Evolutionary conservation across 30 jellyfish, hydroid and myxozoan genomes (phyloP), one percentile per base, ranked within the genome.

Genomic region (Pelagia noctiluca): DNA sequence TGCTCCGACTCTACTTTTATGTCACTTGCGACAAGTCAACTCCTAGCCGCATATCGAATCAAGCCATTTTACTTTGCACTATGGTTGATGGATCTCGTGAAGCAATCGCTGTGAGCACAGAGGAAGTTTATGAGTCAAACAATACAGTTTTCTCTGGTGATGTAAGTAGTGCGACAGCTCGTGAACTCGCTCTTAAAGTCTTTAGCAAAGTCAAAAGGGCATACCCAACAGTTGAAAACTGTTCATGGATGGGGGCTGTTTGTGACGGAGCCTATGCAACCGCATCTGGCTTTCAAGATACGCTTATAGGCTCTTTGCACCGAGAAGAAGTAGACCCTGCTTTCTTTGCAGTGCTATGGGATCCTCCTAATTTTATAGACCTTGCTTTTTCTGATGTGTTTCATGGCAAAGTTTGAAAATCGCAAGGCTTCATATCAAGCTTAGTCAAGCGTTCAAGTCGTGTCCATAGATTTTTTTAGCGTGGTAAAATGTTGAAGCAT

Each of bases 401-500:
- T 42, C 12, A 42, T 42, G 57, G 57, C 12, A 42, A 42, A 16
- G 12, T 8, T 42, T 8, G 57, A 16, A 16, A 42, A 16, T 42
- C 57, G 16, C 8, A 42, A 5, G 12, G 57, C 16, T 42, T 42
- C 16, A 16, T 42, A 5, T 8, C 12, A 5, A 16, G 16, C 57
- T 42, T 42, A 16, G 16, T 42, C 57, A 42, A 42, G 57, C 53
- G 78, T 16, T 13, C 57, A 19, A 34, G 62, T 65, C 64, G 3
- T 16, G 35, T 65, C 63, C 78, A 65, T 63, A 65, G 57, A 16
- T 16, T 31, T n/a, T 65, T 65, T 31, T 10, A 65, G 50, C 30
- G 78, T 13, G 78, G 78, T 5, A 65, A 65, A 31, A 65, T 65
- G 78, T 31, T 65, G 22, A 65, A 34, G 10, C 78, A 65, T 65